Evolutionary conservation across 2,113 vertebrate species (phyloP), one percentile per base, ranked within the genome.

Genomic region (Cairina moschata): DNA sequence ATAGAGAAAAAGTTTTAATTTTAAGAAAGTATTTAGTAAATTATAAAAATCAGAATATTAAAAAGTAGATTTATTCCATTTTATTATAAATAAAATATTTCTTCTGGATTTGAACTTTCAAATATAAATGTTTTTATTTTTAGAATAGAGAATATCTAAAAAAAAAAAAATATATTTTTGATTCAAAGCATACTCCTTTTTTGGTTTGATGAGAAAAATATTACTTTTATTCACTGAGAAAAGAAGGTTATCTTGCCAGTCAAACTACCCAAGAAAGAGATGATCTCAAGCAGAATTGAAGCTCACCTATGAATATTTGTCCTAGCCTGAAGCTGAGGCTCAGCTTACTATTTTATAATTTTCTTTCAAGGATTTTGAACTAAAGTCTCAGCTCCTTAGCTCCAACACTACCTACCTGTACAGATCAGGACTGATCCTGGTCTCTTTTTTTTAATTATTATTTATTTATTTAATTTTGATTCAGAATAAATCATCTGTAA

Each of bases 381-480:
- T 8, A 34, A 84, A 56, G 12, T 29, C 56, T 76, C 52, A 63
- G 36, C 11, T 80, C 50, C 69, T 76, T 46, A 63, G 40, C 11
- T 80, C 50, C 69, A 44, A 68, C 29, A 48, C 8, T 63, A 13
- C 38, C 3, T 36, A 21, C 13, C 8, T 55, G 28, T 55, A 31
- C n/a, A 73, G 77, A 85, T 17, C 0, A 1, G 17, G 3, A 5
- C 20, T 2, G 38, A 1, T 26, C n/a, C 15, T 56, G 9, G 8
- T 63, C 18, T 46, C 5, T 13, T 25, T 38, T 32, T 17, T 17
- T 9, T n/a, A n/a, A n/a, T n/a, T n/a, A n/a, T 26, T 36, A 21
- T n/a, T 59, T 32, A 59, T 10, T 25, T 48, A 40, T 40, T 40
- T 40, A 13, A 40, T 69, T 42, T 25, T 10, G 32, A 29, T 90